phyloP scores from a whole-genome alignment of 2,113 vertebrate species.

The Anhinga rufa region DNA sequence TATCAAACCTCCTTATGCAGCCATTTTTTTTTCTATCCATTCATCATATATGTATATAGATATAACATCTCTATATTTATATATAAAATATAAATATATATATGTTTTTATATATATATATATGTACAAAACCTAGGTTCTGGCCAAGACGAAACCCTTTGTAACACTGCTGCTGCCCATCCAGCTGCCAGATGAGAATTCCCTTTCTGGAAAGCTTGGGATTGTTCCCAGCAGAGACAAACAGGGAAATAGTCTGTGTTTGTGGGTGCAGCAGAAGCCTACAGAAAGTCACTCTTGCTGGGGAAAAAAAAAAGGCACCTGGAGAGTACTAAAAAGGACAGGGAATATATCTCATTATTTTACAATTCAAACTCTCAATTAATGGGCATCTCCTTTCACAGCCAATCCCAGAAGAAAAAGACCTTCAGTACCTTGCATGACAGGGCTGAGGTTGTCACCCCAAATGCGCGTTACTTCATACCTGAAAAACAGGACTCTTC shows the following conservation, averaged over 20 bases:
- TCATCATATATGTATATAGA: neutral
- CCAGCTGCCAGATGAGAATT: neutral
- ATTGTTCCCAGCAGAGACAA: fast-evolving
- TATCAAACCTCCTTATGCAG: neutral
- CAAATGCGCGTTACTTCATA: fast-evolving
- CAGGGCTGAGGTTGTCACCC: neutral
- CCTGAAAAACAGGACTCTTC: neutral
- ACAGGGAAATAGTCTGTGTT: neutral
- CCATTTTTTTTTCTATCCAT: fast-evolving
- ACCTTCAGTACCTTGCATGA: neutral
- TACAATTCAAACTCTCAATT: neutral
- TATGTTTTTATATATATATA: no score
- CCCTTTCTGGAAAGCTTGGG: neutral
- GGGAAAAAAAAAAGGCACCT: neutral
- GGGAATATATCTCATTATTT: neutral
- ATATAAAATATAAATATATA: no score
- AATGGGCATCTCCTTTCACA: neutral
- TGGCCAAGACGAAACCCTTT: neutral
- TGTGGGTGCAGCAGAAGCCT: neutral
- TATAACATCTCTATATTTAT: no score
- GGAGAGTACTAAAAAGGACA: neutral
- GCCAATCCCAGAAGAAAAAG: neutral
- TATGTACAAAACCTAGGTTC: neutral
- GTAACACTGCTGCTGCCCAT: neutral
- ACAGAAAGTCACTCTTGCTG: neutral